phyloP scores from a whole-genome alignment of 2,113 vertebrate species.

The Vimba vimba region DNA sequence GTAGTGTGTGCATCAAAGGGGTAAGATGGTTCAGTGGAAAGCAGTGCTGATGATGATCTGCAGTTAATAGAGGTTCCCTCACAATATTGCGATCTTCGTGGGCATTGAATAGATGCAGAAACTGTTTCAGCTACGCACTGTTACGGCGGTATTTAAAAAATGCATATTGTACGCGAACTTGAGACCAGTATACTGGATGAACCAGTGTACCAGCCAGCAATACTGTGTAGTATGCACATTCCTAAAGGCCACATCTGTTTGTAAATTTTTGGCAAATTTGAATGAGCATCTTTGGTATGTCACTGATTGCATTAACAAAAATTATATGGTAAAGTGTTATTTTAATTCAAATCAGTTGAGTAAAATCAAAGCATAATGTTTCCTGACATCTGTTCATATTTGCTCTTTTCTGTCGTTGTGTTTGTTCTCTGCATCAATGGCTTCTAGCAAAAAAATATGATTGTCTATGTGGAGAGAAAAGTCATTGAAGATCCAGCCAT shows the following conservation, averaged over 20 bases:
- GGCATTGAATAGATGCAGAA: too few species aligned
- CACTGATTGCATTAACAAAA: not conserved
- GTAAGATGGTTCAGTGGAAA: too few species aligned
- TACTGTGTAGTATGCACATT: not conserved
- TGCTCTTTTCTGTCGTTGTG: not conserved
- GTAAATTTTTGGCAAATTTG: not conserved
- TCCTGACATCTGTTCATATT: not conserved
- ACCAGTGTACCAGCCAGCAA: too few species aligned
- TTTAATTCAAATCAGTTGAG: not conserved
- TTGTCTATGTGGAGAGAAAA: slow-evolving; percentile 96
- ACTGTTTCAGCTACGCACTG: too few species aligned
- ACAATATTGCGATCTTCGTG: too few species aligned
- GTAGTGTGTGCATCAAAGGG: too few species aligned
- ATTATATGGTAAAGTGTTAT: not conserved
- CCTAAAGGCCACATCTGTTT: not conserved
- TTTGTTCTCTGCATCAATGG: slow-evolving; percentile 25
- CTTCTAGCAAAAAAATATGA: slow-evolving; percentile 87
- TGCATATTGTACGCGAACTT: too few species aligned
- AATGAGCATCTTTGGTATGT: not conserved
- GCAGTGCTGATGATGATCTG: too few species aligned
- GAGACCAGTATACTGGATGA: too few species aligned
- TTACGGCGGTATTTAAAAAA: too few species aligned
- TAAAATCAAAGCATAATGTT: not conserved
- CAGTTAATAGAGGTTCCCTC: too few species aligned
- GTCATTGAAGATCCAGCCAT: slow-evolving; percentile 93